Evolutionary conservation across 2,797 vertebrate species (phyloP).

Genomic region (Darevskia nairensis): DNA sequence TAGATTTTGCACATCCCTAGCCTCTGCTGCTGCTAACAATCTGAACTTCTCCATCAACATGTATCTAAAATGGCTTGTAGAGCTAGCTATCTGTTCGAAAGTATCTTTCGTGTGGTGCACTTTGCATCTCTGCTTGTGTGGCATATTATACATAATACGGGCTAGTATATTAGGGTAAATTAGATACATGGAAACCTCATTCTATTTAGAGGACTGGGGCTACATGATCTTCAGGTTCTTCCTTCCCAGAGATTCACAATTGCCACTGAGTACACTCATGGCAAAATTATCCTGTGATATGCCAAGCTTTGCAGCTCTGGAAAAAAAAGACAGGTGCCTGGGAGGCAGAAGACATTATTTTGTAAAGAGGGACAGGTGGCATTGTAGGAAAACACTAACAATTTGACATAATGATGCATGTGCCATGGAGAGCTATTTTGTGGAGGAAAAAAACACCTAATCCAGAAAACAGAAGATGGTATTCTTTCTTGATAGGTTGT

Average conservation of each 20-base stretch:
- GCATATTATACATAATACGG: background rate
- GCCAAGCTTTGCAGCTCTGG: background rate
- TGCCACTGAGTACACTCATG: background rate
- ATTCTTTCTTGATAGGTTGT: background rate
- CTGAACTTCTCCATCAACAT: background rate
- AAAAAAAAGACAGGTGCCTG: background rate
- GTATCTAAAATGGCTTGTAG: background rate
- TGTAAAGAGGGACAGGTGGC: conserved; percentile 3
- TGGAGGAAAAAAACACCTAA: background rate
- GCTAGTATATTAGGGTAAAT: background rate
- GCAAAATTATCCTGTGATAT: background rate
- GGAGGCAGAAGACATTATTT: background rate
- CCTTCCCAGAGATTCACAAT: background rate
- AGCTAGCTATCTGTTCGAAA: background rate
- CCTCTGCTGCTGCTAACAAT: background rate
- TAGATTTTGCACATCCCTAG: background rate
- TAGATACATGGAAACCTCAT: background rate
- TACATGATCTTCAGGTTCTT: background rate
- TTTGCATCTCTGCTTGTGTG: background rate
- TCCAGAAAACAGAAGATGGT: background rate
- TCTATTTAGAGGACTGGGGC: background rate
- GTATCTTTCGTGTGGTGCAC: background rate
- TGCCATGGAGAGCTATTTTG: rapidly evolving
- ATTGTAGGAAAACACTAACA: conserved; percentile 15
- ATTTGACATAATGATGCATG: background rate